Percentiles rank a stretch among this genome's conserved stretches.
These are phyloP conservation scores for Lophotriccus pileatus DNA, from an alignment of 2,797 vertebrate genomes.

Conservation along the genomic window DNA sequence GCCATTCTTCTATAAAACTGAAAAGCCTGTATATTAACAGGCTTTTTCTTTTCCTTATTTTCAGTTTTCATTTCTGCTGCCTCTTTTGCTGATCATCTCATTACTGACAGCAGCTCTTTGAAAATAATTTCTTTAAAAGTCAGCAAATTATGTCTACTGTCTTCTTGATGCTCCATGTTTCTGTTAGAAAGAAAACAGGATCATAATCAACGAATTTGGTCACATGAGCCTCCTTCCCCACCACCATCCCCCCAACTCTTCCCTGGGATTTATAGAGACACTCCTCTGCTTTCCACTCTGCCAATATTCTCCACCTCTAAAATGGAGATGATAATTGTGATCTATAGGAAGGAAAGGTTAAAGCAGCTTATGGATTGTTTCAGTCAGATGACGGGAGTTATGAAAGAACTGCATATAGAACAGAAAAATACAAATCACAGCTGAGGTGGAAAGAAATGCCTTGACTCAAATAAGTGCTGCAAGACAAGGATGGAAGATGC, in stretches of 20 bases:
- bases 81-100: neutral
- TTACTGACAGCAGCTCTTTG: neutral
- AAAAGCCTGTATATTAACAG: neutral
- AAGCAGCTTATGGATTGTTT: neutral
- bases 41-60: neutral
- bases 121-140: neutral
- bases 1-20: neutral
- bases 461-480: neutral
- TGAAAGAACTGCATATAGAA: neutral
- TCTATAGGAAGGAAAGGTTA: neutral
- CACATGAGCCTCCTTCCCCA: neutral
- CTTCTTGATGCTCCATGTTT: neutral
- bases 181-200: neutral
- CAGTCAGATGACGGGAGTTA: neutral
- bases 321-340: neutral
- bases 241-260: too few species aligned
- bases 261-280: neutral
- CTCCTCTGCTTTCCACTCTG: neutral
- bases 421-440: neutral
- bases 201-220: neutral
- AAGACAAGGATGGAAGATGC: neutral
- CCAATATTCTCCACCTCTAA: neutral
- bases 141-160: neutral
- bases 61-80: neutral
- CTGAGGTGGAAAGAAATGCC: neutral